Conservation (phyloP, 2,888 invertebrate species). For the Mechanitis messenoides region DNA sequence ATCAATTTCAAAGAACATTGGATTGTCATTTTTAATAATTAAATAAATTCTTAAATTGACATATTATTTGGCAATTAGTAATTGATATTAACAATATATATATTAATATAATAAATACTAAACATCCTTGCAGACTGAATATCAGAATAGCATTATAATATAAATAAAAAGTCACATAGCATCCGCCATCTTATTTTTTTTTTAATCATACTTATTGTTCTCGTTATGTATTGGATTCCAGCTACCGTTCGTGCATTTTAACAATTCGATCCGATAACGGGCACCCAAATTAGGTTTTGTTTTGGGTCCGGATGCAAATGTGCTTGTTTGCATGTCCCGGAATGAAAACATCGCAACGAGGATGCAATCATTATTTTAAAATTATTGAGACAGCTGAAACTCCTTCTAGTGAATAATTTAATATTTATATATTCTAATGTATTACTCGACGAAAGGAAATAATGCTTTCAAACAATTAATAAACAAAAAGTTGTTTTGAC, state of each 20-base stretch:
- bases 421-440: too few species aligned
- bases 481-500: too few species aligned
- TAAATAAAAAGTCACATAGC: neutral
- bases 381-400: constrained; percentile 23
- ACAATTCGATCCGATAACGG: constrained; percentile 65
- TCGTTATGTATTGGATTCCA: constrained; percentile 71
- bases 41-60: too few species aligned
- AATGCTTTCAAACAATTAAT: too few species aligned
- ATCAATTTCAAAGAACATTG: constrained; percentile 39
- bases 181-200: constrained; percentile 27
- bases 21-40: constrained; percentile 51
- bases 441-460: too few species aligned
- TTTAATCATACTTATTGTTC: constrained; percentile 75
- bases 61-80: too few species aligned
- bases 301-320: constrained; percentile 43
- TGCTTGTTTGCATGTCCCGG: constrained; percentile 57
- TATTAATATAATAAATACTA: too few species aligned
- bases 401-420: constrained; percentile 26
- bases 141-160: too few species aligned
- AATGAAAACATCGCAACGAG: constrained; percentile 23
- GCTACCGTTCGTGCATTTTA: constrained; percentile 71
- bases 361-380: constrained; percentile 36
- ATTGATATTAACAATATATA: too few species aligned
- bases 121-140: too few species aligned
- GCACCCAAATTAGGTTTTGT: constrained; percentile 54